Percentiles rank a stretch among this genome's conserved stretches.
Conservation (phyloP, 2,888 invertebrate species). For the Parnassius smintheus region DNA sequence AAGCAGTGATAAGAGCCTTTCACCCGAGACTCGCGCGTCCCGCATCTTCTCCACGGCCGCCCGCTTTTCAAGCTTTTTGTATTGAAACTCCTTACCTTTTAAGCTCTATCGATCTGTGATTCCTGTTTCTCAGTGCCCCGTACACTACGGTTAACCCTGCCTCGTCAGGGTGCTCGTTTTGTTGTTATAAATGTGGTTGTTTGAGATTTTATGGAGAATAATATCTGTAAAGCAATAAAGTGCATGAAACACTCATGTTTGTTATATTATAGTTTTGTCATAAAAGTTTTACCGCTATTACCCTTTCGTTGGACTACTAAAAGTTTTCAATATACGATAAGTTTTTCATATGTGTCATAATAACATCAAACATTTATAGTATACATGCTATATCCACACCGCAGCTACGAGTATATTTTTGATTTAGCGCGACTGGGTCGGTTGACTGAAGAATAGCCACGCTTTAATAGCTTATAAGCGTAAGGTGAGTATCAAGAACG, state of each 20-base stretch:
- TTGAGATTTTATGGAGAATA: slow-evolving; percentile 79
- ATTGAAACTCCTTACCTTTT: slow-evolving; percentile 78
- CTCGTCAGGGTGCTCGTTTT: slow-evolving; percentile 59
- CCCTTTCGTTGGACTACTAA: background rate
- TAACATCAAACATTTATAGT: too few relatives aligned
- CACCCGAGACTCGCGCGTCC: slow-evolving; percentile 87
- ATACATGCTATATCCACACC: too few relatives aligned
- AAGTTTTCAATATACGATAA: background rate
- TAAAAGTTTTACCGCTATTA: slow-evolving; percentile 4
- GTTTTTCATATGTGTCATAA: too few relatives aligned
- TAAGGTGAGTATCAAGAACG: too few relatives aligned
- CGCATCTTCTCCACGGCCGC: slow-evolving; percentile 83
- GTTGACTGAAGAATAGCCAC: too few relatives aligned
- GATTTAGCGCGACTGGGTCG: too few relatives aligned
- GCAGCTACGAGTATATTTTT: too few relatives aligned
- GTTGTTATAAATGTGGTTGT: slow-evolving; percentile 79
- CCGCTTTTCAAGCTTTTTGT: slow-evolving; percentile 87
- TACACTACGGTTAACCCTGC: slow-evolving; percentile 58
- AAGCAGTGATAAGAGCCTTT: slow-evolving; percentile 89
- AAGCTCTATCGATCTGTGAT: slow-evolving; percentile 81
- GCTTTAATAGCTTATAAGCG: too few relatives aligned
- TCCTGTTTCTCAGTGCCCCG: slow-evolving; percentile 82
- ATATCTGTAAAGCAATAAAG: slow-evolving; percentile 80
- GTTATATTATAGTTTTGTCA: slow-evolving; percentile 58
- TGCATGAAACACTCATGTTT: slow-evolving; percentile 74